Evolutionary conservation across 2,113 vertebrate species (phyloP).

Genomic region (Thermophis baileyi): DNA sequence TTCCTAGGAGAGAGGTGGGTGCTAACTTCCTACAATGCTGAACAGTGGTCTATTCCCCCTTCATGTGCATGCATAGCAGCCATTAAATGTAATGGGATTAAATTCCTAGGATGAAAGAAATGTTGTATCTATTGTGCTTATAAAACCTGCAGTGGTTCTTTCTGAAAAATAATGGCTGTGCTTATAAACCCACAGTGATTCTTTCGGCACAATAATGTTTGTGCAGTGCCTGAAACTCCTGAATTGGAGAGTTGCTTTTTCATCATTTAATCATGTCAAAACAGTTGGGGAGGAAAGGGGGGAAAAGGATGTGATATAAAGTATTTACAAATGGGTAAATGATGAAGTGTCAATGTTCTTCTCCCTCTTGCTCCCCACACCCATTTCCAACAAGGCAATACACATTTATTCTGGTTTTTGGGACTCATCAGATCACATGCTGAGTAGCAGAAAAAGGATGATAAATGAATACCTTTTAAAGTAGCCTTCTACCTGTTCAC

Average conservation of each 20-base stretch:
- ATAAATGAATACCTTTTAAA: not conserved
- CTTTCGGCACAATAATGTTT: not conserved
- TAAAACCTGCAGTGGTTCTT: not conserved
- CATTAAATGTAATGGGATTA: not conserved
- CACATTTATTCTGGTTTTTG: not conserved
- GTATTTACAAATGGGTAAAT: not conserved
- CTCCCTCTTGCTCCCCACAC: not conserved
- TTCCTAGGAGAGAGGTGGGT: too few species aligned
- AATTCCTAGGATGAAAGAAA: not conserved
- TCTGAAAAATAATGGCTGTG: not conserved
- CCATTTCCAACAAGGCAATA: not conserved
- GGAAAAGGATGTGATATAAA: not conserved
- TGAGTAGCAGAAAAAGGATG: not conserved
- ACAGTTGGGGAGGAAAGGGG: not conserved
- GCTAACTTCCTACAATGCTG: not conserved
- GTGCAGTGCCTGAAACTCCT: not conserved
- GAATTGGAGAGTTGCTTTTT: not conserved
- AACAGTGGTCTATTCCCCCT: not conserved
- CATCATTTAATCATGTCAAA: not conserved
- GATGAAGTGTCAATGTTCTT: not conserved
- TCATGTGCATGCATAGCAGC: rapidly evolving
- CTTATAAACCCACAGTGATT: not conserved
- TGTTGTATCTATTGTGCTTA: not conserved
- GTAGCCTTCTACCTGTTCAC: rapidly evolving
- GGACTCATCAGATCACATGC: not conserved